Evolutionary conservation across 2,888 invertebrate species (phyloP).

Genomic region (Polyploca ridens): DNA sequence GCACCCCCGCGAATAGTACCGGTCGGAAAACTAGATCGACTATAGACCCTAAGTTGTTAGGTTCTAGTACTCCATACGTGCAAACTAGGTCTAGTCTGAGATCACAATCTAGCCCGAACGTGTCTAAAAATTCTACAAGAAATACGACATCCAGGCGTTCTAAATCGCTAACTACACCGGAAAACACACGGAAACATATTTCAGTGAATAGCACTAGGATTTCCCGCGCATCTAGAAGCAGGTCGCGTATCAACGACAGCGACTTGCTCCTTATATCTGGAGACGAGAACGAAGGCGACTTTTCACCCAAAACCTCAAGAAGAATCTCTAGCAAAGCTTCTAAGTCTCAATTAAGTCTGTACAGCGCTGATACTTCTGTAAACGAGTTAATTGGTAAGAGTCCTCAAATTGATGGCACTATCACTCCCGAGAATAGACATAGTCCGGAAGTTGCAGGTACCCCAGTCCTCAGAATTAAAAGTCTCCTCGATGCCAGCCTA

Average conservation of each 20-base stretch:
- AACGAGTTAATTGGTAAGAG: slow-evolving; percentile 14
- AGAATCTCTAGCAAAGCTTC: slow-evolving; percentile 29
- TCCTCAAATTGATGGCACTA: slow-evolving; percentile 37
- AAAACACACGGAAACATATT: slow-evolving; percentile 45
- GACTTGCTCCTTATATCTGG: slow-evolving; percentile 48
- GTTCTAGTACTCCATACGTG: slow-evolving; percentile 63
- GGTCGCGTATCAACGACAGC: slow-evolving; percentile 61
- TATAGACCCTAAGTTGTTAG: slow-evolving; percentile 39
- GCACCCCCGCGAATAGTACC: slow-evolving; percentile 42
- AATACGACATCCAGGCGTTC: slow-evolving; percentile 40
- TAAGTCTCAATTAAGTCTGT: slow-evolving; percentile 17
- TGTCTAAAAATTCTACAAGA: slow-evolving; percentile 22
- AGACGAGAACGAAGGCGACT: slow-evolving; percentile 37
- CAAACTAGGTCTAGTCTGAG: slow-evolving; percentile 27
- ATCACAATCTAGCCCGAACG: slow-evolving; percentile 36
- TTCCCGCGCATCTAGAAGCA: slow-evolving; percentile 51
- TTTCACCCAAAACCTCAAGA: slow-evolving; percentile 49
- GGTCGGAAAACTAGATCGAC: slow-evolving; percentile 50
- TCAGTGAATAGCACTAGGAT: slow-evolving; percentile 52
- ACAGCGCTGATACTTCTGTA: slow-evolving; percentile 1
- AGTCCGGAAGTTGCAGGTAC: slow-evolving; percentile 62
- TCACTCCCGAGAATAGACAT: slow-evolving; percentile 60
- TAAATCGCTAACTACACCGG: slow-evolving; percentile 52
- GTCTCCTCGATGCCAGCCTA: slow-evolving; percentile 58
- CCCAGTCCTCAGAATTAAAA: slow-evolving; percentile 68